These are phyloP conservation scores for Sialis fuliginosa DNA, from an alignment of 2,888 invertebrate species.

Conservation along the genomic window DNA sequence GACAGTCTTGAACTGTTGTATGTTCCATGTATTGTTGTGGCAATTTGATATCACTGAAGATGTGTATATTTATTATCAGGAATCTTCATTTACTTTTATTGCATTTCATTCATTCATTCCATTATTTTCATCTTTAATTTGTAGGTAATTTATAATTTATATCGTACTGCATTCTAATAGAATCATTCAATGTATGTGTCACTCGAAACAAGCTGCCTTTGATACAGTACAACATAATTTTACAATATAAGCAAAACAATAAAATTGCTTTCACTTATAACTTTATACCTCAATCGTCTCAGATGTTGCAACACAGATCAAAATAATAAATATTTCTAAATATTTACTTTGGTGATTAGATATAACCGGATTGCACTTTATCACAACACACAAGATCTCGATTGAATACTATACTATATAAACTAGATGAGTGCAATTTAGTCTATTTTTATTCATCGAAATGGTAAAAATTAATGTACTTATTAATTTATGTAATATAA, in stretches of 20 bases:
- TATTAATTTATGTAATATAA: no score
- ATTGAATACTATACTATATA: no score
- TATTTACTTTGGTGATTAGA: background rate
- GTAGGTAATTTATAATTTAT: background rate
- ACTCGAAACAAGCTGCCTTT: slow-evolving; percentile 7
- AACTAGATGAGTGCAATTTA: no score
- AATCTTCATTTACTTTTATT: background rate
- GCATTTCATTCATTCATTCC: slow-evolving; percentile 2
- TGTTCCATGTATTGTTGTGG: slow-evolving; percentile 6
- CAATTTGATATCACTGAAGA: slow-evolving; percentile 3
- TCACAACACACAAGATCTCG: no score
- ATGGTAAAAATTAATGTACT: no score
- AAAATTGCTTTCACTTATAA: slow-evolving; percentile 5
- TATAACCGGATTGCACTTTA: no score
- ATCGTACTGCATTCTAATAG: background rate
- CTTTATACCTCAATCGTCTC: slow-evolving; percentile 6
- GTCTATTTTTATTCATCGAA: no score
- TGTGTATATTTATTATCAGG: slow-evolving; percentile 5
- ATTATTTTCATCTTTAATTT: slow-evolving; percentile 1
- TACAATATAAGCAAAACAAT: slow-evolving; percentile 3
- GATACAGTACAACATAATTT: slow-evolving; percentile 6
- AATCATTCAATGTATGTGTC: slow-evolving; percentile 4
- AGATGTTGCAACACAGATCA: slow-evolving; percentile 2
- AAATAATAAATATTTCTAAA: background rate
- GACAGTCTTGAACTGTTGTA: slow-evolving; percentile 1